Base-by-base conservation (phyloP, 2,888 invertebrate genomes). In the Listrodromus nycthemerus region DNA sequence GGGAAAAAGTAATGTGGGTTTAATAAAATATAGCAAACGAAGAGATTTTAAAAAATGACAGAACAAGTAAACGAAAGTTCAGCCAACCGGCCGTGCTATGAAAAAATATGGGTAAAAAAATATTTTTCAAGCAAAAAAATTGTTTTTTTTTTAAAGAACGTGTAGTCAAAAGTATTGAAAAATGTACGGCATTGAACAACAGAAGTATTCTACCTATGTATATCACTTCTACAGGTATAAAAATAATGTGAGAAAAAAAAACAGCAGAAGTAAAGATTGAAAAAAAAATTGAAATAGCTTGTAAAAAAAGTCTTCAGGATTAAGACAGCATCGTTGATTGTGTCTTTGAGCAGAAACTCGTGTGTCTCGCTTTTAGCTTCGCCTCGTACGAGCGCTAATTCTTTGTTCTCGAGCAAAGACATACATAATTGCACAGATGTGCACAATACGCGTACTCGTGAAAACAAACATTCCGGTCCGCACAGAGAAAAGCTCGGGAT, bases 341-440 rank as follows among this genome's bases (percentile, higher is more conserved):
- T 19, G 2, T 69, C 19, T 70, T 50, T 70, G 19, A 41, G 45
- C 71, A 19, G 71, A 71, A 55, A 71, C 58, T 58, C 5, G 37
- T 70, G 16, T 71, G 30, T 37, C 8, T 41, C 37, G 8, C 37
- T 37, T 24, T 24, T 45, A 19, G 19, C 48, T 19, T 10, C 24
- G 5, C 37, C 41, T 58, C 55, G 55, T 10, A 1, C 13, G 13
- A 24, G 10, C 8, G 48, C 33, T n/a, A 19, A 61, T 45, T 58
- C 27, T 58, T 58, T 16, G 6, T 16, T 30, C 10, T 2, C 52
- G 24, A 55, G 50, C 50, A 6, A 58, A 10, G 24, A 30, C 16
- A 7, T 61, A n/a, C 6, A 30, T 24, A 61, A 61, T 61, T 30
- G 30, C 27, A 61, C 61, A 27, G n/a, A 27, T 61, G 61, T 24